Base-by-base conservation (phyloP, 2,797 vertebrate species). In the Macroramphosus scolopax region DNA sequence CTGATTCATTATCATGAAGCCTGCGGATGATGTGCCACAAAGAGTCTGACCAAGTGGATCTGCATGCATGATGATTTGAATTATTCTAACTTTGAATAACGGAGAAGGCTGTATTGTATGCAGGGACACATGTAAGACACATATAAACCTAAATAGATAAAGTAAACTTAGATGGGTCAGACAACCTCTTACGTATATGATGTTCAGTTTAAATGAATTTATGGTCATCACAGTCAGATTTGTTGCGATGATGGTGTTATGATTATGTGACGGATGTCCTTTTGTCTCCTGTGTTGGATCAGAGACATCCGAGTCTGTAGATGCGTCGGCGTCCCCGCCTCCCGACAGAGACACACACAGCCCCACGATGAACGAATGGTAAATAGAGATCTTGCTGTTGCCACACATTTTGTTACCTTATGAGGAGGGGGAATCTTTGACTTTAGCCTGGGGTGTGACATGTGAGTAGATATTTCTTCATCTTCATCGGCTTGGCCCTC, bases 271-370 rank as follows among this genome's bases (percentile, higher is more conserved):
- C 8, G 5, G 18, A 16, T 15, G 4, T 31, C 15, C 5, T 42
- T n/a, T n/a, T 52, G 14, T 34, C 31, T 47, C 26, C 13, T 30
- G 8, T 37, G 36, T 12, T n/a, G 13, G 17, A 22, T 42, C 6
- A 17, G 12, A 33, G 24, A 14, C 34, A 24, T 29, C 17, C 32
- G 11, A 52, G 32, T 7, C 31, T 36, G 8, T 13, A n/a, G 41
- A 44, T 48, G 20, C 34, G 33, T 28, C 6, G 28, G 35, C 44
- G 15, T 41, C 30, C 18, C 34, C 17, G 28, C 18, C 34, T 52
- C 15, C 62, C 42, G 25, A 28, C 26, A 28, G 15, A 51, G 9
- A 36, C 52, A 29, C 14, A 16, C 39, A 17, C 16, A 14, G 18
- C 50, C 6, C 12, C 47, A 28, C 44, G 41, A 49, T 1, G 2